Evolutionary conservation across 2,888 invertebrate species (phyloP).

Genomic region (Bugulina stolonifera): DNA sequence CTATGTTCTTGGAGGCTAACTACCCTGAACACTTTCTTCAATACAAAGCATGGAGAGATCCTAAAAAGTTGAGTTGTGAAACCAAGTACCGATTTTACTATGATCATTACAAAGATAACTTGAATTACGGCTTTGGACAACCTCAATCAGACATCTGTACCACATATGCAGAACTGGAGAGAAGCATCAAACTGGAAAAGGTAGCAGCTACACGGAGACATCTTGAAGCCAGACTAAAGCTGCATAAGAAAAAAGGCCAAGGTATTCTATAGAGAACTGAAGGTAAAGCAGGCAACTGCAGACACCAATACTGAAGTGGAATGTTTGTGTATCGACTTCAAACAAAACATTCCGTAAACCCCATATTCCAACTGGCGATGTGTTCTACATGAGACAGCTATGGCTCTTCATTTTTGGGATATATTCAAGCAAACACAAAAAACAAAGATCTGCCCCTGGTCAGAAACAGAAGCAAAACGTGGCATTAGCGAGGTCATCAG

Average conservation of each 20-base stretch:
- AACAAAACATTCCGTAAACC: not conserved
- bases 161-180: not conserved
- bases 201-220: no score
- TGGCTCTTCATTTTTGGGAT: not conserved
- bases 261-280: no score
- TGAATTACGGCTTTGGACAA: not conserved
- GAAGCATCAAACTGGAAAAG: not conserved
- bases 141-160: not conserved
- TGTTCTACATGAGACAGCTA: not conserved
- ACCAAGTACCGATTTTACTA: not conserved
- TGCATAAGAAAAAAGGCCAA: no score
- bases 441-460: not conserved
- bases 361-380: not conserved
- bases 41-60: not conserved
- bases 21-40: not conserved
- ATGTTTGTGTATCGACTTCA: no score
- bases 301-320: no score
- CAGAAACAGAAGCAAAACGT: not conserved
- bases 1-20: not conserved
- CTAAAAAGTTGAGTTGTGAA: not conserved
- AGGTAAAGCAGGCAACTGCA: no score
- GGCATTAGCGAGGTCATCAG: not conserved
- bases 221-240: no score
- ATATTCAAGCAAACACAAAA: not conserved
- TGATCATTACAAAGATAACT: not conserved